These are phyloP conservation scores for Gnathonemus echidnorhynchus DNA, from an alignment of 2,113 vertebrate genomes.

Conservation along the genomic window DNA sequence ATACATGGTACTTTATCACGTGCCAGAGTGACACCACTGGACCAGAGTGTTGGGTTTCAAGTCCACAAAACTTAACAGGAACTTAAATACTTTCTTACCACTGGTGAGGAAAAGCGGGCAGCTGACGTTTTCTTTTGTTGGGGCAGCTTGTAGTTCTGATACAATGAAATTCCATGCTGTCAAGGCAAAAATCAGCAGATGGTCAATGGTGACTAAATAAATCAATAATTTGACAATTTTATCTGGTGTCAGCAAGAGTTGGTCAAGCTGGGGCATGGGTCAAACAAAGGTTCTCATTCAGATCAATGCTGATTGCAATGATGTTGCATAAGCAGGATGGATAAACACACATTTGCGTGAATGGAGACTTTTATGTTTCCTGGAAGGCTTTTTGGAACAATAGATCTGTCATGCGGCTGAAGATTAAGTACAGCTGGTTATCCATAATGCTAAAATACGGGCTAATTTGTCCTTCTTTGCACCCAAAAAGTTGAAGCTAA, in stretches of 20 bases:
- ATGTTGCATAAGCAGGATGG: not conserved
- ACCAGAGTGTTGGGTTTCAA: not conserved
- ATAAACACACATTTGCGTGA: not conserved
- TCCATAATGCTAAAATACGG: not conserved
- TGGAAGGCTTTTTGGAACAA: not conserved
- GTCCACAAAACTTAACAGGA: not conserved
- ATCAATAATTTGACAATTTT: not conserved
- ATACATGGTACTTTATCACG: not conserved
- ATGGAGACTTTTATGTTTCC: not conserved
- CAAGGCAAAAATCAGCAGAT: constrained; percentile 31
- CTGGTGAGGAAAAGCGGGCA: constrained; percentile 71
- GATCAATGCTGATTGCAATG: not conserved
- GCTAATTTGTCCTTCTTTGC: not conserved
- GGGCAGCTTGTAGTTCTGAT: constrained; percentile 84
- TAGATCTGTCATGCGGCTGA: not conserved
- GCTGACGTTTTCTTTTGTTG: constrained; percentile 73
- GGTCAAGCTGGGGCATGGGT: not conserved
- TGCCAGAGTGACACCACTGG: not conserved
- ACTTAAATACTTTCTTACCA: constrained; percentile 62
- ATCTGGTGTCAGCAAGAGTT: not conserved
- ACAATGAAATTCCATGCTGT: constrained; percentile 82
- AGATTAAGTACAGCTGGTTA: not conserved
- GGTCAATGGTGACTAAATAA: not conserved
- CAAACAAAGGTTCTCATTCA: not conserved
- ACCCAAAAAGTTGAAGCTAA: not conserved